Conservation (phyloP, 2,113 vertebrate genomes). For the Carollia perspicillata region DNA sequence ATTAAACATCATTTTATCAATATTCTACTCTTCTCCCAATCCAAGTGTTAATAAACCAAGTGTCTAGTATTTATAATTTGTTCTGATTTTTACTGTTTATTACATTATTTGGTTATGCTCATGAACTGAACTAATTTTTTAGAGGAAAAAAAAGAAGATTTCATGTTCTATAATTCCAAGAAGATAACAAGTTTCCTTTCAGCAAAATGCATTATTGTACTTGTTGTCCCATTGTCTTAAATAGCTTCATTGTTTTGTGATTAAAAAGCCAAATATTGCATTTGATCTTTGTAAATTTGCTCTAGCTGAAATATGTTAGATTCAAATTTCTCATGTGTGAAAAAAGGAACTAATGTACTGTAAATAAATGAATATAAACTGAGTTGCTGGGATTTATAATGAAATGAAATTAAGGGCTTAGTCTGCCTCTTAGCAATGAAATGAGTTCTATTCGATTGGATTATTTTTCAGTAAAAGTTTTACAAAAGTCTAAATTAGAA, state of each 20-base stretch:
- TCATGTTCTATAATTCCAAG: accelerated
- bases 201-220: not conserved
- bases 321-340: slow-evolving; percentile 57
- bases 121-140: not conserved
- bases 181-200: not conserved
- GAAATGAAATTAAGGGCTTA: slow-evolving; percentile 61
- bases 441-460: slow-evolving; percentile 44
- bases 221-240: not conserved
- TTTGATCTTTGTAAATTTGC: slow-evolving; percentile 32
- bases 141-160: accelerated
- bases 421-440: slow-evolving; percentile 41
- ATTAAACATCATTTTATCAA: not conserved
- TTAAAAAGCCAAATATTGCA: slow-evolving; percentile 42
- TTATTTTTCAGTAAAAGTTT: slow-evolving; percentile 60
- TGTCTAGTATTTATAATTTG: not conserved
- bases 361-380: slow-evolving; percentile 66
- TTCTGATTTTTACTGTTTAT: slow-evolving; percentile 31
- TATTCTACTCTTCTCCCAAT: not conserved
- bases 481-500: slow-evolving; percentile 40
- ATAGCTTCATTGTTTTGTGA: not conserved
- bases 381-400: slow-evolving; percentile 64
- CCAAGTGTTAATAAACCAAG: not conserved
- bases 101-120: not conserved
- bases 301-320: slow-evolving; percentile 46
- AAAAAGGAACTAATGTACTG: slow-evolving; percentile 51